Evolutionary conservation across 2,797 vertebrate species (phyloP).

Genomic region (Myotis daubentonii): DNA sequence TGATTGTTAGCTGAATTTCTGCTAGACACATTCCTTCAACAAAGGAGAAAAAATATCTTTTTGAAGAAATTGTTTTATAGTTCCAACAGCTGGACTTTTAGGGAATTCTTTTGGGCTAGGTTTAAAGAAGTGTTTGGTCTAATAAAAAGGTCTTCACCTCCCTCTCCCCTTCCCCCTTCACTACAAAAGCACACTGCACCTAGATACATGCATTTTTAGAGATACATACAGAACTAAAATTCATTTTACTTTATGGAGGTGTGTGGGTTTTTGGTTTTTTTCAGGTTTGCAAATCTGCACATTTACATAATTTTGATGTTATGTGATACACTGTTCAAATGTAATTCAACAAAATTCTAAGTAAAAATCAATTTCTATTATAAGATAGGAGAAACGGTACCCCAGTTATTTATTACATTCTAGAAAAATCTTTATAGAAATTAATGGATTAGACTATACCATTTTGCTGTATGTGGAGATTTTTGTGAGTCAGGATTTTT

Average conservation of each 20-base stretch:
- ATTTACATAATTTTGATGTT: background rate
- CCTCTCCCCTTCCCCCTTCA: background rate
- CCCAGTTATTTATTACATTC: background rate
- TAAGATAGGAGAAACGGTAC: background rate
- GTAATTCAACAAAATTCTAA: background rate
- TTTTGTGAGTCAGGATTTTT: background rate
- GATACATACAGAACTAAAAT: background rate
- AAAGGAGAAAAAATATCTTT: background rate
- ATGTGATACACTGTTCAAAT: background rate
- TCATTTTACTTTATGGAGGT: background rate
- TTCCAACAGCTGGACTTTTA: background rate
- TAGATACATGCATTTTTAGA: background rate
- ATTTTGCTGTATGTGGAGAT: background rate
- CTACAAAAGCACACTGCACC: background rate
- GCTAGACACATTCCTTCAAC: background rate
- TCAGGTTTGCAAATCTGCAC: background rate
- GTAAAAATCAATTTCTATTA: background rate
- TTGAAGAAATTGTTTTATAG: conserved; percentile 35
- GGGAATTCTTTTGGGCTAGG: background rate
- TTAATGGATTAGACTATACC: rapidly evolving
- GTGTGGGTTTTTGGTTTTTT: background rate
- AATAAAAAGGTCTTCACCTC: background rate
- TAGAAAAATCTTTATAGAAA: background rate
- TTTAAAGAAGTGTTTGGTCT: background rate
- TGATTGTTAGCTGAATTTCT: conserved; percentile 16